A percentile compares a stretch with the other conserved stretches of the same genome.
These are phyloP conservation scores for Terebella lapidaria DNA, from an alignment of 2,888 invertebrate species.

Conservation along the genomic window DNA sequence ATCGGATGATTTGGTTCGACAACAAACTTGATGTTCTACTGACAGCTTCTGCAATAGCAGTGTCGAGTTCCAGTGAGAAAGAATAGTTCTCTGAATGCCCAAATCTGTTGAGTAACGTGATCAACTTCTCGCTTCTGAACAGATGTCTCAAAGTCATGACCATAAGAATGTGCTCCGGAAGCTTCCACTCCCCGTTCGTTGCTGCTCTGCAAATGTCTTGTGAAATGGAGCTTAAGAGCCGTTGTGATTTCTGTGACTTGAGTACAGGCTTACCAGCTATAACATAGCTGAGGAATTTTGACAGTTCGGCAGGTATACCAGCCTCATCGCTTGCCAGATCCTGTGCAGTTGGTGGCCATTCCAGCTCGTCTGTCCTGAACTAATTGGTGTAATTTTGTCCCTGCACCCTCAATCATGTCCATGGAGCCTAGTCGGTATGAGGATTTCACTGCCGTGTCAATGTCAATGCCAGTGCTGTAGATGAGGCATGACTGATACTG, in stretches of 20 bases:
- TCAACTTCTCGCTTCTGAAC: constrained; percentile 1
- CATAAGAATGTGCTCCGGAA: constrained; percentile 7
- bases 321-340: background rate
- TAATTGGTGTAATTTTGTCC: background rate
- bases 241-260: background rate
- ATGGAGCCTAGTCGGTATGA: background rate
- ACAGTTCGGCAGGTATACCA: background rate
- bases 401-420: background rate
- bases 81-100: constrained; percentile 5
- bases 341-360: background rate
- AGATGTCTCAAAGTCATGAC: constrained; percentile 2
- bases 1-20: constrained; percentile 22
- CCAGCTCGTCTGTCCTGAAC: background rate
- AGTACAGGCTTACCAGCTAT: background rate
- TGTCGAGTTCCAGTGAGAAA: constrained; percentile 14
- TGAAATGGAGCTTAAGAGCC: background rate
- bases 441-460: no score
- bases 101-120: constrained; percentile 1
- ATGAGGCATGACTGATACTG: no score
- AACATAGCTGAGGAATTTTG: background rate
- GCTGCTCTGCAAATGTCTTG: constrained; percentile 4
- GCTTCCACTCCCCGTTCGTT: constrained; percentile 5
- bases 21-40: constrained; percentile 22
- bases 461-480: no score
- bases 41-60: constrained; percentile 21